Base-by-base conservation (phyloP, 92 coral and sea anemone genomes). In the Palythoa caribaeorum region DNA sequence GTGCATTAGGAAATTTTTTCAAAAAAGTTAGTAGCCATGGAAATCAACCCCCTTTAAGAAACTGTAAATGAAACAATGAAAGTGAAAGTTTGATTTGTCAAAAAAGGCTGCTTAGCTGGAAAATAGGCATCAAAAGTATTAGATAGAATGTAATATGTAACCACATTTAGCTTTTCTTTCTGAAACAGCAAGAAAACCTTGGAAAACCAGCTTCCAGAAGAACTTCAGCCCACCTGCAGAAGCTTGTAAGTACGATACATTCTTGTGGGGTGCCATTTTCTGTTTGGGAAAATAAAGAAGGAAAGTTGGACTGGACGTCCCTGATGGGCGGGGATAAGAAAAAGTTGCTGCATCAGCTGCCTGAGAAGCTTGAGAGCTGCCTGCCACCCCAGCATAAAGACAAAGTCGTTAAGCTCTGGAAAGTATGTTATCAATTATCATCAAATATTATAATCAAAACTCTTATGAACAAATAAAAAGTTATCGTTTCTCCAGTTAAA, bases 191-290 rank as follows among this genome's bases (percentile, higher is more conserved):
- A 70, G 74, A 70, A 28, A 70, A 70, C 44, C 44, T 28, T 5
- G 2, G 1, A 70, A 70, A 70, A 35, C 74, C 74, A 70, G 74
- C 74, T 28, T 70, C 74, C 74, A 44, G 3, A 28, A 70, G 74
- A 11, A 70, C 74, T 28, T 28, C 74, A 70, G 74, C 39, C 74
- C 74, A 70, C 74, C 74, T 70, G 44, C 44, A 70, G 3, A 70
- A 70, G 47, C 44, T 70, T 2, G 9, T 70, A 70, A 8, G 7
- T 12, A 70, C 47, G 2, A 70, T 70, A 7, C 16, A 13, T 28
- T 70, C 74, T 11, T 70, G 74, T 36, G 74, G 74, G 17, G 74
- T 70, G 40, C 17, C 74, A 70, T 70, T 70, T 70, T 35, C 74
- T 35, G 47, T 35, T 70, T 70, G 74, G 74, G 74, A 70, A 38